phyloP scores from a whole-genome alignment of 2,888 invertebrate species.

The Heliconius ethilla region DNA sequence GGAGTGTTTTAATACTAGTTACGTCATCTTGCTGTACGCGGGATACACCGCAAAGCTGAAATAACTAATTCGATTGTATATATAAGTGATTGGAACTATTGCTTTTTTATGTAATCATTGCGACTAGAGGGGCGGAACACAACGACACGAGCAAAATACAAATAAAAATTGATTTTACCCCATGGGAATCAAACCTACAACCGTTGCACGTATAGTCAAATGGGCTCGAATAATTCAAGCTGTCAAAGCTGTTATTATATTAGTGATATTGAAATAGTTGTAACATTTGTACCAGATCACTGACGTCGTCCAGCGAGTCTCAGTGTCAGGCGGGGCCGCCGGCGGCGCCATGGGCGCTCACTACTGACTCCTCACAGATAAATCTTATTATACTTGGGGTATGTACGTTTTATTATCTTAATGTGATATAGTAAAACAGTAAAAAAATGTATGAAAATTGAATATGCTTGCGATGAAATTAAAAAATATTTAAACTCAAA shows the following conservation, averaged over 20 bases:
- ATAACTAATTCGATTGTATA: too few species aligned
- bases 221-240: too few species aligned
- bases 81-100: too few species aligned
- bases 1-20: too few species aligned
- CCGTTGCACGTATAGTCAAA: neutral
- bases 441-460: too few species aligned
- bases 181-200: neutral
- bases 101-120: neutral
- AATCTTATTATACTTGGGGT: constrained; percentile 93
- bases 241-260: too few species aligned
- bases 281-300: constrained; percentile 53
- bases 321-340: constrained; percentile 73
- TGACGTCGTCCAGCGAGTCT: constrained; percentile 72
- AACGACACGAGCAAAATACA: neutral
- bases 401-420: constrained; percentile 49
- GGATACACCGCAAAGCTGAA: too few species aligned
- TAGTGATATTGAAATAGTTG: constrained; percentile 16
- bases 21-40: too few species aligned
- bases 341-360: constrained; percentile 77
- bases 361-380: constrained; percentile 81
- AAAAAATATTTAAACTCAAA: too few species aligned
- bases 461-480: too few species aligned
- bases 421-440: neutral
- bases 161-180: neutral
- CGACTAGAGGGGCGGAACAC: too few species aligned